phyloP scores from a whole-genome alignment of 1,140 invertebrate genomes.

The Zophobas atratus region DNA sequence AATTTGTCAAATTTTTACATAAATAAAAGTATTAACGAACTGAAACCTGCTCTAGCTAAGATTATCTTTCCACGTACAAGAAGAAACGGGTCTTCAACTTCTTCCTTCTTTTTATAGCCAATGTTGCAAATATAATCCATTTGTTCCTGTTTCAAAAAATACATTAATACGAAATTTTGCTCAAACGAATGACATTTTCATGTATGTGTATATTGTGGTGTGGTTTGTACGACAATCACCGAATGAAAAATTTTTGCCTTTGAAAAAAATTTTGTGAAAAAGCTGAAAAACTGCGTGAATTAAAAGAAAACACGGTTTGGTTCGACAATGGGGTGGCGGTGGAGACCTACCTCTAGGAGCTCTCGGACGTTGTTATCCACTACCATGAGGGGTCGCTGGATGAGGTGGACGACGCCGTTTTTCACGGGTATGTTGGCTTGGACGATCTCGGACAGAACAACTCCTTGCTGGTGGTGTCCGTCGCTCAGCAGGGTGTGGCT shows the following conservation, averaged over 20 bases:
- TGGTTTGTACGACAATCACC: constrained; percentile 19
- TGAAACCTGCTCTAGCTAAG: constrained; percentile 6
- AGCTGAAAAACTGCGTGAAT: constrained; percentile 40
- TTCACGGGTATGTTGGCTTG: constrained; percentile 93
- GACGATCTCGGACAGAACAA: constrained; percentile 89
- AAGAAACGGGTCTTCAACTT: not conserved
- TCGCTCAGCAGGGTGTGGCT: constrained; percentile 89
- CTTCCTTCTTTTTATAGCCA: constrained; percentile 51
- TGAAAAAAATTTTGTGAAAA: constrained; percentile 22
- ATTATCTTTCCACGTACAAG: constrained; percentile 29
- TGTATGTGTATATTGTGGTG: constrained; percentile 34
- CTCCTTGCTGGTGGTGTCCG: constrained; percentile 81
- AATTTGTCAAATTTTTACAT: not conserved
- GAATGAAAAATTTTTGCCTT: constrained; percentile 12
- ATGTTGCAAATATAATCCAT: constrained; percentile 64
- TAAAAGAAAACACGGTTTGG: not conserved
- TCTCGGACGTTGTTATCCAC: constrained; percentile 88
- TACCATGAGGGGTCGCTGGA: constrained; percentile 91
- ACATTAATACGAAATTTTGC: constrained; percentile 18
- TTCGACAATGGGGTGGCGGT: not conserved
- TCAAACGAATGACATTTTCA: not conserved
- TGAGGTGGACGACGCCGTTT: constrained; percentile 94
- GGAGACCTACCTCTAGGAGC: constrained; percentile 84
- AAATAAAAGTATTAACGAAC: not conserved
- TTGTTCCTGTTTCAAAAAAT: constrained; percentile 57